Conservation (phyloP, 35 echinoderm and acorn worm genomes). For the Holothuria glaberrima region DNA sequence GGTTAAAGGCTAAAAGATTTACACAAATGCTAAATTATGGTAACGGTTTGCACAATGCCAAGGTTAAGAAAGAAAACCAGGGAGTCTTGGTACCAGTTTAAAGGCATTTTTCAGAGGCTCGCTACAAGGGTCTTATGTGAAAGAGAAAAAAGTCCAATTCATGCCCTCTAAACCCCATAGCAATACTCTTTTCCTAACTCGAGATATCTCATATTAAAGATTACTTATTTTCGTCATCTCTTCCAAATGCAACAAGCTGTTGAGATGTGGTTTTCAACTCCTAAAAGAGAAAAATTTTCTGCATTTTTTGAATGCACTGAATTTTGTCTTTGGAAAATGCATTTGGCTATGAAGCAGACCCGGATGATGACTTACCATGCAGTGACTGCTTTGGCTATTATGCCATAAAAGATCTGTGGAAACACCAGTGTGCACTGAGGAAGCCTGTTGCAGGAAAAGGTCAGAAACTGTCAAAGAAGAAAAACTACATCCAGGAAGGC, state of each 20-base stretch:
- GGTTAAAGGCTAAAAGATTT: constrained; percentile 64
- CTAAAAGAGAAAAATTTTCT: no score
- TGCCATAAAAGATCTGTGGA: constrained; percentile 79
- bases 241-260: no score
- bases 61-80: constrained; percentile 49
- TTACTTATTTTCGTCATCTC: no score
- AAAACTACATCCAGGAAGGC: constrained; percentile 19
- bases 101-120: no score
- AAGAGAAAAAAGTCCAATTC: no score
- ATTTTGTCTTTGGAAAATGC: no score
- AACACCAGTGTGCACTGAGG: constrained; percentile 67
- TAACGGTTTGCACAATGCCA: constrained; percentile 71
- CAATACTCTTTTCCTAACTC: no score
- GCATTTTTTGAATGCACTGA: no score
- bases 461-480: not conserved
- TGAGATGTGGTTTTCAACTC: no score
- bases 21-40: constrained; percentile 76
- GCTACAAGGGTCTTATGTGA: no score
- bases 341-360: constrained; percentile 69
- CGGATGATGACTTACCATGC: constrained; percentile 75
- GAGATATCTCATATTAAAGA: no score
- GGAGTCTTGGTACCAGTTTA: constrained; percentile 75
- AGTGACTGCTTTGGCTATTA: constrained; percentile 79
- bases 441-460: not conserved
- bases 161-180: no score